These are phyloP conservation scores for Ptilodon capucinus DNA, from an alignment of 2,888 invertebrate genomes.

Conservation along the genomic window DNA sequence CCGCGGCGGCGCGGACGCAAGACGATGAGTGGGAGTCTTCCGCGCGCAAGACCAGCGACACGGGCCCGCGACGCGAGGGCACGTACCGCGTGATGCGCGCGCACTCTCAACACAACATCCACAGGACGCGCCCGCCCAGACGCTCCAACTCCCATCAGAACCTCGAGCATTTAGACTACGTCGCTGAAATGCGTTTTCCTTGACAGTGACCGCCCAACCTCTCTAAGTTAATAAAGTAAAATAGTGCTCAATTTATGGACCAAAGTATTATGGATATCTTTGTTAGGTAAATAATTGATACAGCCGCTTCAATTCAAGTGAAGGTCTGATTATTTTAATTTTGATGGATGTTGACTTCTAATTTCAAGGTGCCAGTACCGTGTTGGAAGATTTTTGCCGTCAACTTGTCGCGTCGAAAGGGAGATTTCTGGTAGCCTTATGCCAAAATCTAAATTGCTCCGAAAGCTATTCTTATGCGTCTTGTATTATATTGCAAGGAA, in stretches of 20 bases:
- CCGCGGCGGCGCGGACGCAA: slow-evolving; percentile 46
- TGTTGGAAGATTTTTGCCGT: slow-evolving; percentile 11
- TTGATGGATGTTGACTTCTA: slow-evolving; percentile 20
- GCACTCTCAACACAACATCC: slow-evolving; percentile 85
- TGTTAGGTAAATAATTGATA: slow-evolving; percentile 33
- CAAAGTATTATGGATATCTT: slow-evolving; percentile 68
- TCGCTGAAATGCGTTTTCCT: slow-evolving; percentile 85
- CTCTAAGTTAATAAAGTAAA: slow-evolving; percentile 47
- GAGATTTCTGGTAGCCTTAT: slow-evolving; percentile 29
- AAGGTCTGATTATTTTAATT: slow-evolving; percentile 21
- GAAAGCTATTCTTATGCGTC: slow-evolving; percentile 3
- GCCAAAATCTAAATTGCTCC: slow-evolving; percentile 28
- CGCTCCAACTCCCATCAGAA: slow-evolving; percentile 85
- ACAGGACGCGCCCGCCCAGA: slow-evolving; percentile 75
- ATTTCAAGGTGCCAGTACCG: slow-evolving; percentile 14
- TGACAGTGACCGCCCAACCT: slow-evolving; percentile 63
- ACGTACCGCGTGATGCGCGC: slow-evolving; percentile 78
- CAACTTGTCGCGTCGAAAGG: slow-evolving; percentile 12
- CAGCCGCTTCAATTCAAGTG: slow-evolving; percentile 32
- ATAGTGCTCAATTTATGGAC: slow-evolving; percentile 79
- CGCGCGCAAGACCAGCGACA: slow-evolving; percentile 65
- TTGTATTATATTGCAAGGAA: slow-evolving; percentile 1
- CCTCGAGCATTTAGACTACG: slow-evolving; percentile 84
- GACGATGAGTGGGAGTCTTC: slow-evolving; percentile 62
- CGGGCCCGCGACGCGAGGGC: slow-evolving; percentile 73